Base-by-base conservation (phyloP, 1,140 invertebrate species). In the Microplitis demolitor region DNA sequence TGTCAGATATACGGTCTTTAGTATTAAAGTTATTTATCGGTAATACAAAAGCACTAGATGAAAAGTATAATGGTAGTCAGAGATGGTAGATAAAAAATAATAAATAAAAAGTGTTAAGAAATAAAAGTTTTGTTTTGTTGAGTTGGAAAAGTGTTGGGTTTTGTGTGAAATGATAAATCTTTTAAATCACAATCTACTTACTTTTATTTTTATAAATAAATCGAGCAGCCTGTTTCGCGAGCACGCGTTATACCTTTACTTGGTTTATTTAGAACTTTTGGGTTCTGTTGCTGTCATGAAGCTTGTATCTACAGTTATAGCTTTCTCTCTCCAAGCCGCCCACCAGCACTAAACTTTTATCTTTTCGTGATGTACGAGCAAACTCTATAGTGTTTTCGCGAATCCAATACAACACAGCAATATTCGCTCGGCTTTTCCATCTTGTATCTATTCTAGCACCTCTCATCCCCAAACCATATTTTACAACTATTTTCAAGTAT, bases 401-500 rank as follows among this genome's bases (percentile, higher is more conserved):
- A 63, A 74, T 37, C 68, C 72, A 74, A 74, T 74, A 74, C 68
- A 37, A 24, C 39, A n/a, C 13, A 58, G 56, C 35, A 60, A 58
- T 58, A 33, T 64, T 74, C 69, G 45, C 61, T 64, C 66, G 73
- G 73, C 71, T 74, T 74, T 74, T 66, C 69, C 73, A 68, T 68
- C 39, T 45, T 45, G 39, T 45, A 45, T 45, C 39, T 11, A 45
- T 45, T 45, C 39, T 5, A 45, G 68, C 71, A 74, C 69, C 73
- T 54, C 66, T 63, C 35, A 13, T 4, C 16, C 35, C 31, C 14
- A 56, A 50, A 69, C 63, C 69, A 75, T 75, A 75, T 72, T 75
- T 75, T 64, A 71, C 74, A 75, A 75, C 74, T 69, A 75, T 75
- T 75, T 72, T 66, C 70, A 66, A 75, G 68, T 50, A 75, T 58